Evolutionary conservation across 2,888 invertebrate species (phyloP).

Genomic region (Argyra leucocephala): DNA sequence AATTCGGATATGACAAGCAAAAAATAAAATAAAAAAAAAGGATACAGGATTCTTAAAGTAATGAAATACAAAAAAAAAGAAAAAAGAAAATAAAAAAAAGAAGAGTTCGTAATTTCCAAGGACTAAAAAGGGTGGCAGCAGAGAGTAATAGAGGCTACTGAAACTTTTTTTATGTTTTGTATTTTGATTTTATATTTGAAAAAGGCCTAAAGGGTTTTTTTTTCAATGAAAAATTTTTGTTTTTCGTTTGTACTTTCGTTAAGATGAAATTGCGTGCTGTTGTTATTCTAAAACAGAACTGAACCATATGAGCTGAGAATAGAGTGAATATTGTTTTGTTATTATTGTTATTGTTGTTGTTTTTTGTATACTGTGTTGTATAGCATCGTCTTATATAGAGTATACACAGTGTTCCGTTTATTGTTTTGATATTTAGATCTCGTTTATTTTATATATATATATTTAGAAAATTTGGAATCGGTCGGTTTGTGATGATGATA

Average conservation of each 20-base stretch:
- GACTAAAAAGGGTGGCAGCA: background rate
- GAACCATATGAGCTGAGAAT: background rate
- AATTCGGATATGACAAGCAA: background rate
- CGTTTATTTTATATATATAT: too few species aligned
- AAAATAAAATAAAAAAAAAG: background rate
- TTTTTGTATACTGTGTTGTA: too few species aligned
- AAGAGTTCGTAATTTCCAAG: background rate
- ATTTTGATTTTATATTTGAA: background rate
- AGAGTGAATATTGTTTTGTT: background rate
- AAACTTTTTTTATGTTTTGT: background rate
- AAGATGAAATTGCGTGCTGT: constrained; percentile 7
- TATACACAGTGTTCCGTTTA: too few species aligned
- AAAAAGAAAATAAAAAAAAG: background rate
- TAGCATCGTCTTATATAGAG: too few species aligned
- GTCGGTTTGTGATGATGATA: background rate
- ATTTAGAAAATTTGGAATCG: background rate
- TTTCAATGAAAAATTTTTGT: constrained; percentile 8
- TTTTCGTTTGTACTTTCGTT: too few species aligned
- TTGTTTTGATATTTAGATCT: too few species aligned
- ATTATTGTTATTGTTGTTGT: background rate
- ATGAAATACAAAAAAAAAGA: too few species aligned
- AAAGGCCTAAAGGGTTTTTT: constrained; percentile 13
- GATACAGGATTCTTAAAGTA: background rate
- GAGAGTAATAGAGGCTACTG: background rate
- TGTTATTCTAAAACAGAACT: too few species aligned